Base-by-base conservation (phyloP, 2,888 invertebrate genomes). In the Campoplex capitator region DNA sequence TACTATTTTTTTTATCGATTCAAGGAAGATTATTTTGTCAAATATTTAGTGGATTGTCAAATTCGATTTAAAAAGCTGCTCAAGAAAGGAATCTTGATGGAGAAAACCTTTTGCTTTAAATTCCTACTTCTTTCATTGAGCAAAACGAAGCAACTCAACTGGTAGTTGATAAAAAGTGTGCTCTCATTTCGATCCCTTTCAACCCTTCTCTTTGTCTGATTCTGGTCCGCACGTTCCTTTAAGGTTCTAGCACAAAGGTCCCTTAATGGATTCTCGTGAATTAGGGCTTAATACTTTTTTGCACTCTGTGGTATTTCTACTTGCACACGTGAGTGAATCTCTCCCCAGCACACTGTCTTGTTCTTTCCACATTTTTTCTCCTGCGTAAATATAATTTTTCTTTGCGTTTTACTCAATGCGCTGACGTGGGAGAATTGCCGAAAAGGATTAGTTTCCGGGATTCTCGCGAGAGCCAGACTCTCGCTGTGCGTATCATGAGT, bases 401-500 rank as follows among this genome's bases (percentile, higher is more conserved):
- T 80, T 51, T 58, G 16, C 23, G 32, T 35, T 48, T 73, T 73
- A 13, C 51, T 13, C 38, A 16, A 54, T 67, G 23, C 32, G 75
- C 75, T 71, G 75, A 75, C 74, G 38, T 23, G 45, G 70, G 45
- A 23, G 65, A 83, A 56, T 79, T 71, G 9, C 8, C 48, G 78
- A 62, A 65, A 70, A 79, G 73, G 83, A 78, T 86, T 83, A 54
- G 62, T 75, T 75, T 45, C 35, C 51, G 8, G 32, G 48, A 32
- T 62, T 62, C 74, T 56, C 58, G 18, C 38, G 35, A 67, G 38
- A 42, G 13, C 28, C 23, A 23, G 45, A 70, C 13, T 45, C 70
- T 28, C n/a, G 16, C 18, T 45, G 79, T 73, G 71, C 76, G 83
- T 83, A 86, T 77, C 70, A 42, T 13, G 85, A 80, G 88, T 89